Evolutionary conservation across 1,140 invertebrate genomes (phyloP).

Genomic region (Neodiprion lecontei): DNA sequence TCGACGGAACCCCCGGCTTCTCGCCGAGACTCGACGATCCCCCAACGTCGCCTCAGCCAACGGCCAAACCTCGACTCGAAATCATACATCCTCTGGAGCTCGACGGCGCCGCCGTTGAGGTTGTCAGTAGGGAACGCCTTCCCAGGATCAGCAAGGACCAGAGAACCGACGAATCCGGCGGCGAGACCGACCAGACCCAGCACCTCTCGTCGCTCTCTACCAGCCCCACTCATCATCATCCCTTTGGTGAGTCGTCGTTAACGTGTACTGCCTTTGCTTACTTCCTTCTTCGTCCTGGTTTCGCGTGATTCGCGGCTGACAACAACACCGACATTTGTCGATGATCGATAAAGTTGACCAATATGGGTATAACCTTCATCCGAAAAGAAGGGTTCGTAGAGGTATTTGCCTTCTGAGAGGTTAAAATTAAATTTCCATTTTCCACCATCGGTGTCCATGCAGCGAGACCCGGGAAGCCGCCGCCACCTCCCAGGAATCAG

Average conservation of each 20-base stretch:
- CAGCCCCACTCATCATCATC: constrained; percentile 34
- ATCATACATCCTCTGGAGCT: constrained; percentile 89
- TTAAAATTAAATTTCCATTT: too few species aligned
- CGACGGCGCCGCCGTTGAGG: constrained; percentile 79
- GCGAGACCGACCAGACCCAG: constrained; percentile 23
- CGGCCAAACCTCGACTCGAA: constrained; percentile 72
- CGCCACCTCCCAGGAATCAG: constrained; percentile 66
- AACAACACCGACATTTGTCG: too few species aligned
- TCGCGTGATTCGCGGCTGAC: too few species aligned
- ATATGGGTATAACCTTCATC: too few species aligned
- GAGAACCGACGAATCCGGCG: constrained; percentile 51
- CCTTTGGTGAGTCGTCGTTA: constrained; percentile 37
- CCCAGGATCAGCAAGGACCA: constrained; percentile 55
- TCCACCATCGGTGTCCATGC: constrained; percentile 15
- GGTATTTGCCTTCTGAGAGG: too few species aligned
- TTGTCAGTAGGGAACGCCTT: constrained; percentile 70
- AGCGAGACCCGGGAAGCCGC: constrained; percentile 67
- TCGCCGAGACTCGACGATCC: constrained; percentile 45
- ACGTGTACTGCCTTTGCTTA: too few species aligned
- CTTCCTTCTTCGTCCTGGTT: too few species aligned
- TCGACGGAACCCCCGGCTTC: constrained; percentile 58
- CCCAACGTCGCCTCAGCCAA: constrained; percentile 59
- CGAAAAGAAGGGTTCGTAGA: too few species aligned
- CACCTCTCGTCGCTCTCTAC: constrained; percentile 21
- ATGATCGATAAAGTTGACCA: too few species aligned